Conservation (phyloP, 2,797 vertebrate species). For the Potorous gilbertii region DNA sequence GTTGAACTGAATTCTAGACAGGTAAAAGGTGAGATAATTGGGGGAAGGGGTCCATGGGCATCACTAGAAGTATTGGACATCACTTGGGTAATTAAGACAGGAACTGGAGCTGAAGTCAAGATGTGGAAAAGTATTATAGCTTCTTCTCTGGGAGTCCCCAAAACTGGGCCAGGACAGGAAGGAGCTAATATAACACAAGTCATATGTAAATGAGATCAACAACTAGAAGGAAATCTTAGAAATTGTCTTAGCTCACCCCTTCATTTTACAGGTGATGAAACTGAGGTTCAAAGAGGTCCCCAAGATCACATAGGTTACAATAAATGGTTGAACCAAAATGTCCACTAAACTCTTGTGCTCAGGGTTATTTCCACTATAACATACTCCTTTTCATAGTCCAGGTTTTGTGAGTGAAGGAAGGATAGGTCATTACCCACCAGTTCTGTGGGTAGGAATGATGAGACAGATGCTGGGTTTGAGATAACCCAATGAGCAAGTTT, state of each 20-base stretch:
- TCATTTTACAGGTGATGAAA: not conserved
- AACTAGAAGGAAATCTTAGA: not conserved
- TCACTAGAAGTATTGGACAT: not conserved
- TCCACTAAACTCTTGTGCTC: not conserved
- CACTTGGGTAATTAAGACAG: not conserved
- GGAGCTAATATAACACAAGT: not conserved
- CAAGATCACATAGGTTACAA: not conserved
- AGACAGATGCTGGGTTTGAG: not conserved
- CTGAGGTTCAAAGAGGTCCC: not conserved
- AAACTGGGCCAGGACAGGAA: not conserved
- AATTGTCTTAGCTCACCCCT: not conserved
- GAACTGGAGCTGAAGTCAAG: not conserved
- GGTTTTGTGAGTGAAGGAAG: not conserved
- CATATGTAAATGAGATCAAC: not conserved
- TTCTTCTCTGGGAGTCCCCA: not conserved
- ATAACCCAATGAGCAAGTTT: not conserved
- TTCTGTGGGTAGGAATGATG: not conserved
- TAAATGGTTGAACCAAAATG: not conserved
- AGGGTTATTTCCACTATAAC: not conserved
- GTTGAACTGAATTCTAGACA: not conserved
- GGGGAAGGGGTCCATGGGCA: not conserved
- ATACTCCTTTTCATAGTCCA: not conserved
- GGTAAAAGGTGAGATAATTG: not conserved
- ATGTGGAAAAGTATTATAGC: not conserved
- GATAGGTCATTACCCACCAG: not conserved